Evolutionary conservation across 1,140 invertebrate genomes (phyloP), one percentile per base, ranked within the genome.

Genomic region (Zaprionus vittiger): DNA sequence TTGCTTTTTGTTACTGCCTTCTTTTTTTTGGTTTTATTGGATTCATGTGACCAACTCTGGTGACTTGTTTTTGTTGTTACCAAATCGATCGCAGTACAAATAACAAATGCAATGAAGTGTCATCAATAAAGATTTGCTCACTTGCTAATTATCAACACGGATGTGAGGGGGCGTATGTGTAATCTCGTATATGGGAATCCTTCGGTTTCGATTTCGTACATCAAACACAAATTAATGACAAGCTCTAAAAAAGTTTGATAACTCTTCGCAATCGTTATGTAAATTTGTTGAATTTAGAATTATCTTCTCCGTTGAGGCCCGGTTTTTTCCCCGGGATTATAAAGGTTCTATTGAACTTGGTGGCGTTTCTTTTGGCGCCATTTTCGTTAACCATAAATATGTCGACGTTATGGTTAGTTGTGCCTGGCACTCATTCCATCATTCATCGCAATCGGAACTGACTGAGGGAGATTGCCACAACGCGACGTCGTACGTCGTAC

Each of bases 401-500:
- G 59, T 26, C 17, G 9, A 60, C 15, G 37, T 14, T 52, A 77
- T 71, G 59, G 3, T 14, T 22, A 22, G 20, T 47, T 20, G 84
- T 83, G 68, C 84, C 81, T 59, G 83, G 81, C 84, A 87, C 83
- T 69, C 64, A 83, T 72, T 68, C 77, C 70, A 80, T 75, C 65
- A 83, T 37, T 72, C 72, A 81, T 60, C 59, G 52, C 22, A 63
- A 56, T 83, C 68, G 66, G 31, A 66, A 34, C 61, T 61, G 22
- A 38, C 37, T 20, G 44, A 64, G 57, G 52, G 7, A 22, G 52
- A 54, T 11, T 54, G 52, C 52, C 26, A 56, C 54, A 26, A 31
- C 26, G 54, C 22, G 7, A 17, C 2, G 15, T 15, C 38, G 38
- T n/a, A n/a, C 15, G 31, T 11, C n/a, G 6, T 55, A 17, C 3